phyloP scores from a whole-genome alignment of 2,797 vertebrate genomes.

The Squalus acanthias region DNA sequence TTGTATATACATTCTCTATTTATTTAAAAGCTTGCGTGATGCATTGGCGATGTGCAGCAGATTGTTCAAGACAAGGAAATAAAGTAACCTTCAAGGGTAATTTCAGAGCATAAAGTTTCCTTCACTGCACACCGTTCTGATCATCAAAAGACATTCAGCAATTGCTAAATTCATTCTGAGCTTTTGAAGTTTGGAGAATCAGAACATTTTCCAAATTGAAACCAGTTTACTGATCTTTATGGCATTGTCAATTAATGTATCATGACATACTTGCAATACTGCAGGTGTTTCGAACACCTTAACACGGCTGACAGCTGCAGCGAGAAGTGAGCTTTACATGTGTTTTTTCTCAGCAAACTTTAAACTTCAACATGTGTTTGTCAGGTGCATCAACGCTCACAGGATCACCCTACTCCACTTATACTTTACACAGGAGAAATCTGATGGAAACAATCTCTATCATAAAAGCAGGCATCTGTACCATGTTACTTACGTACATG shows the following conservation, averaged over 20 bases:
- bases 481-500: background rate
- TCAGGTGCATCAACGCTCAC: background rate
- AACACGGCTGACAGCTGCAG: background rate
- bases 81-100: background rate
- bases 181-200: background rate
- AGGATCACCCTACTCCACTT: background rate
- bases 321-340: background rate
- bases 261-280: too few relatives aligned
- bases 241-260: background rate
- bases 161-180: background rate
- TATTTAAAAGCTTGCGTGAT: background rate
- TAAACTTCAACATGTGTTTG: background rate
- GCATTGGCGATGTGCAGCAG: background rate
- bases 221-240: background rate
- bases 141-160: background rate
- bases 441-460: background rate
- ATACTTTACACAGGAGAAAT: background rate
- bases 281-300: background rate
- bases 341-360: background rate
- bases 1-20: background rate
- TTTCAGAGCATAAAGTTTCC: background rate
- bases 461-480: background rate
- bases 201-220: background rate
- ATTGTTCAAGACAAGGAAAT: background rate
- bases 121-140: too few relatives aligned